A percentile compares a stretch with the other conserved stretches of the same genome.
These are phyloP conservation scores for Sabatieria punctata DNA, from an alignment of 2,888 invertebrate genomes.

Conservation along the genomic window DNA sequence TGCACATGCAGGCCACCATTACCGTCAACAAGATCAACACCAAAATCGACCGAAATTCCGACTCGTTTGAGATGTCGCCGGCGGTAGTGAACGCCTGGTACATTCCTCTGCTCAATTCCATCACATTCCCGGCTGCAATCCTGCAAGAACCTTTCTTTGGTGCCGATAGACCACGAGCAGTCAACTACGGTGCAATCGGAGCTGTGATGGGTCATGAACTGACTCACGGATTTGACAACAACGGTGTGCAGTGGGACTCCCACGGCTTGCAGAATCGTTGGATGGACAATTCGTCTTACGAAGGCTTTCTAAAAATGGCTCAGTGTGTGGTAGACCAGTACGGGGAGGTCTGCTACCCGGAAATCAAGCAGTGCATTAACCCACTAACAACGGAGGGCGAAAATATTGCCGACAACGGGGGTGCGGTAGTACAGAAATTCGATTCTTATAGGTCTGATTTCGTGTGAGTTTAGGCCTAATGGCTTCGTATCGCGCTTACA, in stretches of 20 bases:
- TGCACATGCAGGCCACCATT: not conserved
- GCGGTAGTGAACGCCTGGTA: constrained; percentile 7
- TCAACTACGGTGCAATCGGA: constrained; percentile 16
- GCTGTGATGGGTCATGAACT: constrained; percentile 14
- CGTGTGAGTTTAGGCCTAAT: too few relatives aligned
- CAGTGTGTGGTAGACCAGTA: constrained; percentile 12
- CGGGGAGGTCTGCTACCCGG: not conserved
- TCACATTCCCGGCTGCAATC: constrained; percentile 15
- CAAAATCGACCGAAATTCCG: not conserved
- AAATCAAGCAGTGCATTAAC: constrained; percentile 15
- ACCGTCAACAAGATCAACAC: not conserved
- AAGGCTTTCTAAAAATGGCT: constrained; percentile 15
- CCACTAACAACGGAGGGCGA: constrained; percentile 33
- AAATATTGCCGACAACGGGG: constrained; percentile 37
- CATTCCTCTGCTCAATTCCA: constrained; percentile 13
- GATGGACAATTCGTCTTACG: constrained; percentile 13
- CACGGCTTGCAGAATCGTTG: constrained; percentile 13
- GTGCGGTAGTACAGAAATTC: too few relatives aligned
- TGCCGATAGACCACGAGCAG: constrained; percentile 28
- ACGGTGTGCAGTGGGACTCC: constrained; percentile 17
- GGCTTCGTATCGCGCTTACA: too few relatives aligned
- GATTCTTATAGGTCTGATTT: too few relatives aligned
- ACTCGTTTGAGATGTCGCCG: not conserved
- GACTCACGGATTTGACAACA: constrained; percentile 15
- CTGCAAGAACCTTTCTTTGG: constrained; percentile 15